Evolutionary conservation across 2,888 invertebrate species (phyloP), one percentile per base, ranked within the genome.

Genomic region (Eustalomyia histrio): DNA sequence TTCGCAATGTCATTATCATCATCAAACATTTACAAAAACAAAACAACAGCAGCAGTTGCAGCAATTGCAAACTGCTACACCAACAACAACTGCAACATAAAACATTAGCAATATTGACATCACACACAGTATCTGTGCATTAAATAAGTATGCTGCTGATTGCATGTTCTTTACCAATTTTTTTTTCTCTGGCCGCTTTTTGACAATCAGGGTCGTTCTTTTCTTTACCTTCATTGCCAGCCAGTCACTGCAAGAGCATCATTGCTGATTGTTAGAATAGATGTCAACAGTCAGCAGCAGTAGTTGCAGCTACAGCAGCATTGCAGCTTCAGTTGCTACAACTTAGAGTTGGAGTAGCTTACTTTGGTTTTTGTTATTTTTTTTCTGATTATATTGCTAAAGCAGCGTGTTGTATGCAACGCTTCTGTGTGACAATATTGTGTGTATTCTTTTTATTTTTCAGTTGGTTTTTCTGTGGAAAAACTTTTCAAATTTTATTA

Each of bases 391-490:
- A 50, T 65, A 33, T n/a, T 55, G 39, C 14, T 18, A 18, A 65
- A 21, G 61, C 57, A 79, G 68, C 79, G 58, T 73, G 73, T 78
- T 69, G 47, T 29, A 16, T 12, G 78, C 63, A 73, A 79, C 73
- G 80, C 80, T 79, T 81, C 81, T 81, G 83, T 83, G 74, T 76
- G 81, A 81, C 76, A 83, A 71, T 61, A 65, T n/a, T n/a, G n/a
- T n/a, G n/a, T n/a, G n/a, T n/a, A n/a, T 43, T 29, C 10, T 52
- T 55, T 18, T 29, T 69, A 14, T 39, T 39, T 39, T 39, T 39
- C 39, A 47, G n/a, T 47, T 14, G 43, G 14, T 14, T 47, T 47
- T 33, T 24, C 35, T 60, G 39, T 53, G 16, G 53, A 16, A 24
- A 33, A 21, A 18, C 16, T 52, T 69, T 57, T 43, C 24, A 35